Base-by-base conservation (phyloP, 1,140 invertebrate species). In the Pygmarrhopalites habei region DNA sequence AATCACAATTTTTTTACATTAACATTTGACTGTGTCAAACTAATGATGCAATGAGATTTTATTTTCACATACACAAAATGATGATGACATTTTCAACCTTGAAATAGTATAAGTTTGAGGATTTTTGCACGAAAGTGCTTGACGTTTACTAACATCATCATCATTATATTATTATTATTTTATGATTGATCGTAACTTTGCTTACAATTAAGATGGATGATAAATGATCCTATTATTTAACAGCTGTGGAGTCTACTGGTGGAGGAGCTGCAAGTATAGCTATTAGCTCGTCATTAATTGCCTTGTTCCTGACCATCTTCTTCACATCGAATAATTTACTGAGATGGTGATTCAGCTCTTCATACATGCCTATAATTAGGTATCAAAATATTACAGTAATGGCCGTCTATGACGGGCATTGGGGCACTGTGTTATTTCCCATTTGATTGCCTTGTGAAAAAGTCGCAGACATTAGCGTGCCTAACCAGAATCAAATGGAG, bases 261-360 rank as follows among this genome's bases (percentile, higher is more conserved):
- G 60, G 30, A 43, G 21, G 23, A 21, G 47, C 47, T 7, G 21
- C 35, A 25, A 17, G 52, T 32, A 26, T 49, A 15, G 39, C 59
- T 25, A 29, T 49, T 12, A 53, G 47, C 26, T 29, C 26, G 53
- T 35, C 32, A 39, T 39, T 35, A 58, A 28, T 58, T 58, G 56
- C 56, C 56, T 58, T 58, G 56, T 58, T 58, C 56, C 56, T 58
- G 43, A 26, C 56, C 49, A 23, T 61, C 35, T 17, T 52, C 53
- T 29, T 53, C 32, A 62, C 60, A 39, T 62, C 35, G 14, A 23
- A 39, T 21, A 43, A 41, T n/a, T 12, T 47, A 5, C 44, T 5
- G 7, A 47, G 21, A n/a, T n/a, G 4, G 17, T 5, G 17, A 47
- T 47, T 47, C 39, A 56, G 32, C 32, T 35, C 53, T 56, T 56